A percentile compares a stretch with the other conserved stretches of the same genome.
phyloP scores from a whole-genome alignment of 2,797 vertebrate species.

The Helarctos malayanus region DNA sequence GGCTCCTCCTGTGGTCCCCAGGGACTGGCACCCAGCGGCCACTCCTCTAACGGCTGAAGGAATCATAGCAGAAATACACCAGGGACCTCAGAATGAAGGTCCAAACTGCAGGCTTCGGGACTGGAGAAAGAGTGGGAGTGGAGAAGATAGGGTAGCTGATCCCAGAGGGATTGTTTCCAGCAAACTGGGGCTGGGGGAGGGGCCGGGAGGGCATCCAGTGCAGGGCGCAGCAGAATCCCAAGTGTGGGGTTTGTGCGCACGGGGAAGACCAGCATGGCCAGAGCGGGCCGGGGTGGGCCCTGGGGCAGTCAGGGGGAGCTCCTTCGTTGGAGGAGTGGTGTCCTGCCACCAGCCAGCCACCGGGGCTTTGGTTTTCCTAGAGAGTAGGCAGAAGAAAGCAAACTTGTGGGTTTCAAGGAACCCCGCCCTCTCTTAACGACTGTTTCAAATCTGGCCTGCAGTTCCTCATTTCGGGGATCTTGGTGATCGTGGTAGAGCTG shows the following conservation, averaged over 20 bases:
- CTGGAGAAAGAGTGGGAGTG: accelerated
- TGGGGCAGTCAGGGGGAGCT: accelerated
- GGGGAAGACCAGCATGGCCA: neutral
- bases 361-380: neutral
- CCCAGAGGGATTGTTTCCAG: neutral
- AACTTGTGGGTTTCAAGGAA: neutral
- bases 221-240: neutral
- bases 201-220: accelerated
- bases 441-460: neutral
- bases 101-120: neutral
- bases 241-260: no score
- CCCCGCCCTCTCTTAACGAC: neutral
- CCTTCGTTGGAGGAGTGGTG: neutral
- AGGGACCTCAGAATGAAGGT: neutral
- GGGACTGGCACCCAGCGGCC: neutral
- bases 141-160: no score
- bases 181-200: neutral
- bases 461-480: conserved; percentile 68
- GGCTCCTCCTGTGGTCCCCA: accelerated
- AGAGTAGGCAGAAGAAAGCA: neutral
- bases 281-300: accelerated
- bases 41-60: neutral
- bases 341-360: neutral
- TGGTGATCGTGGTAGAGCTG: accelerated
- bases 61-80: neutral